phyloP scores from a whole-genome alignment of 2,113 vertebrate genomes.

The Labeo catla region DNA sequence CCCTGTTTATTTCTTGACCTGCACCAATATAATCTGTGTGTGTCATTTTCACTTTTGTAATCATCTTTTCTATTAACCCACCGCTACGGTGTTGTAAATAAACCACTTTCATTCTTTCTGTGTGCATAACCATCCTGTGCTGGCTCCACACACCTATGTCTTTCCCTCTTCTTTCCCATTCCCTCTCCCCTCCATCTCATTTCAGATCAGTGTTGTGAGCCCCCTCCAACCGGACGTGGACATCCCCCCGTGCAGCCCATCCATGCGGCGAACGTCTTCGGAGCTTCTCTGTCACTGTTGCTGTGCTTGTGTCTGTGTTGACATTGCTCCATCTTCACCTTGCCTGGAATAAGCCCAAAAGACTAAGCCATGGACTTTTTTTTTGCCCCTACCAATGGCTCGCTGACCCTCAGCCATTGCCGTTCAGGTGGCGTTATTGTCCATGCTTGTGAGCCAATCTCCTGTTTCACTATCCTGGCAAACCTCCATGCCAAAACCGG shows the following conservation, averaged over 20 bases:
- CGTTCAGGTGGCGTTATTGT: constrained; percentile 11
- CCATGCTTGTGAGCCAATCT: constrained; percentile 16
- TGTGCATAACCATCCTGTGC: constrained; percentile 6
- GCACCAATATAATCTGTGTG: constrained; percentile 3
- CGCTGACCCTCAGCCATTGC: constrained; percentile 43
- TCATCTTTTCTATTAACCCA: neutral
- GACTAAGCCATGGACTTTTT: constrained; percentile 36
- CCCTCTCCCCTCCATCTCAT: constrained; percentile 44
- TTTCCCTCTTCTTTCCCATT: constrained; percentile 10
- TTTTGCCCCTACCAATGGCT: constrained; percentile 19
- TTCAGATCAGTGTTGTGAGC: constrained; percentile 59
- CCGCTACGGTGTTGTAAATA: neutral
- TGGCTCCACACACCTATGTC: constrained; percentile 29
- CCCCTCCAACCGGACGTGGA: constrained; percentile 49
- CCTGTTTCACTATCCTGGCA: neutral
- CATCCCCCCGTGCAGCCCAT: constrained; percentile 29
- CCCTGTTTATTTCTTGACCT: neutral
- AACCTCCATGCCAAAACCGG: neutral
- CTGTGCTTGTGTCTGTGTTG: constrained; percentile 54
- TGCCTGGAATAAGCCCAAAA: constrained; percentile 38
- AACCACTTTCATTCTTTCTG: constrained; percentile 1
- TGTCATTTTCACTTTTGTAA: neutral
- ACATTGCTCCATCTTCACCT: constrained; percentile 49
- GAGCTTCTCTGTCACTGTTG: constrained; percentile 47
- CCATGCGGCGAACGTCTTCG: constrained; percentile 44